Base-by-base conservation (phyloP, 2,888 invertebrate species). In the Brenthis daphne region DNA sequence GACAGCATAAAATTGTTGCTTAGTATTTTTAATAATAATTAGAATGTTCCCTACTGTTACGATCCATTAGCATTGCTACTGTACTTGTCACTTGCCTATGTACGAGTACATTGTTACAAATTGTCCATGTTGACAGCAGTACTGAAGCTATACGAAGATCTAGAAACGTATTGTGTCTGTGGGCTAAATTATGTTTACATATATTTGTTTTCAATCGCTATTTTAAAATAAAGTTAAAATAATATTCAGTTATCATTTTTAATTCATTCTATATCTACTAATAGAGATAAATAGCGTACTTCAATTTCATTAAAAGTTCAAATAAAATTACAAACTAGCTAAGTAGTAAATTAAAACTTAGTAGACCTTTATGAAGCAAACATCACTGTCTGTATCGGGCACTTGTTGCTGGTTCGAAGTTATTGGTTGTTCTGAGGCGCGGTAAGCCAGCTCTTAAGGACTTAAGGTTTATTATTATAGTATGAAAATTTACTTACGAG, bases 351-450 rank as follows among this genome's bases (percentile, higher is more conserved):
- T 43, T 43, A 11, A 8, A 43, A 11, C 11, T 43, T 43, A 43
- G 37, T 1, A 6, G 11, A 43, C 37, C 37, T 43, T 37, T 57
- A 53, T 53, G 14, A 57, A 11, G n/a, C 5, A 16, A 16, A 13
- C 16, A 50, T n/a, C 47, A 60, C 16, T 50, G 33, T 37, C 43
- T 57, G n/a, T 24, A 43, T 16, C 14, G 14, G 20, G 29, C 60
- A 60, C 63, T 63, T 63, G 54, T 63, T 63, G 54, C 53, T 54
- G 5, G 11, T 13, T 20, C 14, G 14, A 20, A 63, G 54, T 43
- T 43, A 54, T 53, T 54, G 24, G 63, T 37, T 63, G 53, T 43
- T 29, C 50, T 20, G 20, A 43, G 20, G 43, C 43, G 54, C 20
- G 43, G 13, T 43, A 53, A 63, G 11, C 24, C 47, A 48, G 47